Conservation (phyloP, 2,797 vertebrate genomes). For the Alosa sapidissima region DNA sequence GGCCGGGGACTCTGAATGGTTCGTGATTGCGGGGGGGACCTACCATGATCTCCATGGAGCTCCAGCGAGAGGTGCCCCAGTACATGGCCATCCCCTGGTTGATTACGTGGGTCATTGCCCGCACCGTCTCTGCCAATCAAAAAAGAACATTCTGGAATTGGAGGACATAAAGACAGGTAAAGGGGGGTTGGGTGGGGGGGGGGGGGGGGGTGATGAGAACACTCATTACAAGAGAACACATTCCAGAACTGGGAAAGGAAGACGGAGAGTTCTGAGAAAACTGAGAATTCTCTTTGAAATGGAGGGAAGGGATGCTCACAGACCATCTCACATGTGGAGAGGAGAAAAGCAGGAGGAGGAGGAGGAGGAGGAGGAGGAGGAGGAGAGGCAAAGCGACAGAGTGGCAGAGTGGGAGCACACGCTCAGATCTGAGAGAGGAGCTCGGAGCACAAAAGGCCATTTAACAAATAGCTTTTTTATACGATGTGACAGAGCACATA, state of each 20-base stretch:
- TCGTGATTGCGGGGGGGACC: conserved; percentile 24
- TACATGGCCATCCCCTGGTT: conserved; percentile 94
- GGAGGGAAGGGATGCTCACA: neutral
- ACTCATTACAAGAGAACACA: neutral
- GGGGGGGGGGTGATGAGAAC: conserved; percentile 6
- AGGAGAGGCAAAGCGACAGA: neutral
- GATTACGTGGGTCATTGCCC: conserved; percentile 89
- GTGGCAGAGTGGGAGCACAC: neutral
- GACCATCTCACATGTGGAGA: neutral
- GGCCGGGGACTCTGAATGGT: neutral
- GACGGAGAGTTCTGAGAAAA: conserved; percentile 3
- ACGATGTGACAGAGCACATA: conserved; percentile 36
- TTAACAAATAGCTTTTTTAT: conserved; percentile 37
- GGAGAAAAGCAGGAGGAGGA: neutral
- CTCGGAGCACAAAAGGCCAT: conserved; percentile 34
- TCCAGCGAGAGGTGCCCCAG: conserved; percentile 89
- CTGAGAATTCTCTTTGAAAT: neutral
- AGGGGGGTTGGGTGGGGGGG: no score
- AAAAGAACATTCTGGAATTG: conserved; percentile 21
- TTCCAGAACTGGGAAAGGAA: conserved; percentile 29
- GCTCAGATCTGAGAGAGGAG: neutral
- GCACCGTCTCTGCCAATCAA: conserved; percentile 78
- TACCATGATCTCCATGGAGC: conserved; percentile 92
- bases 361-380: neutral
- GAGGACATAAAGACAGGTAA: neutral